Base-by-base conservation (phyloP, 2,888 invertebrate species). In the Seladonia tumulorum region DNA sequence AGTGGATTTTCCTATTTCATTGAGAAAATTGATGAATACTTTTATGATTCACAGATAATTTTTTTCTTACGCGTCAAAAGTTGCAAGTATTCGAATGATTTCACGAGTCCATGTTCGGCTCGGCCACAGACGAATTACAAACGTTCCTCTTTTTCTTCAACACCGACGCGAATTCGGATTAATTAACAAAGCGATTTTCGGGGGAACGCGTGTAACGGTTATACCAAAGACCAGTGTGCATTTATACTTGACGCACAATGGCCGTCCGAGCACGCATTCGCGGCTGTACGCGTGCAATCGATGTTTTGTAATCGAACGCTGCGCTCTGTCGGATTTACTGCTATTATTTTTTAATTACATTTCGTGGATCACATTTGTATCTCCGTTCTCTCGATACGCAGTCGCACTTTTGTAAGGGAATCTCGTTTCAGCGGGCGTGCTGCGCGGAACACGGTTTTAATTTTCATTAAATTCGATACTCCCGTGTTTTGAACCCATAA, bases 391-490 rank as follows among this genome's bases (percentile, higher is more conserved):
- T 35, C 68, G 22, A 71, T 72, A 81, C 76, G 72, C 77, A 82
- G 76, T 87, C 81, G 83, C 77, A 90, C 79, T 90, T 88, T 83
- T 82, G 83, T 60, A 81, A 81, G 90, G 79, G 78, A 72, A 82
- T 78, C 72, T 78, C 72, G 70, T 74, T 78, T 12, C 71, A 72
- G 18, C 82, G 57, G 76, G 82, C 63, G 70, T 45, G 73, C 45
- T 22, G 73, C 47, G 82, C 53, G 22, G 81, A 79, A 84, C 81
- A 83, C 75, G 89, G 86, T 89, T 90, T 90, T 90, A 89, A 90
- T 90, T 90, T 90, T 90, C 89, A 86, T 89, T 89, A 89, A 89
- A 90, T 90, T 90, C 90, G 85, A 90, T 89, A 88, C 76, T 72
- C 71, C 60, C 77, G 35, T 80, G 84, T 86, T 90, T 87, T 83